These are phyloP conservation scores for Chaetoderma sp. DNA, from an alignment of 2,888 invertebrate species.

Conservation along the genomic window DNA sequence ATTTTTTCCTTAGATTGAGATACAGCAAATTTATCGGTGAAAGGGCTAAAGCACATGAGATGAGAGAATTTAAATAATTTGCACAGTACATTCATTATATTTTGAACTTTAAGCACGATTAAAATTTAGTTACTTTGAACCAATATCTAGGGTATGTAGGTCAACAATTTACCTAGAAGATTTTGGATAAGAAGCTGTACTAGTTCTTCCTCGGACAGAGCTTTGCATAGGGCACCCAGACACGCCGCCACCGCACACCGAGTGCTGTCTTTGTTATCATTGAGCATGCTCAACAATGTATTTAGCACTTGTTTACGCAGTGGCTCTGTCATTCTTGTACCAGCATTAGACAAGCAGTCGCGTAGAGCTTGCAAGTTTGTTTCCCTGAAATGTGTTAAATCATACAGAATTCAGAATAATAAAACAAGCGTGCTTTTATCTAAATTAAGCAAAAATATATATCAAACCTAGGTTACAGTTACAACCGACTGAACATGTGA, in stretches of 20 bases:
- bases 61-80: too few species aligned
- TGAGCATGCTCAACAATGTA: conserved; percentile 72
- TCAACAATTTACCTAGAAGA: conserved; percentile 78
- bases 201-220: conserved; percentile 80
- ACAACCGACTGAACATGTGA: too few species aligned
- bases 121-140: background rate
- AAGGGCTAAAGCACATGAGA: too few species aligned
- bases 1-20: too few species aligned
- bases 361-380: conserved; percentile 93
- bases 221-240: conserved; percentile 84
- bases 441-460: too few species aligned
- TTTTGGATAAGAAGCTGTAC: conserved; percentile 81
- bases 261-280: conserved; percentile 80
- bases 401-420: background rate
- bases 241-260: conserved; percentile 89
- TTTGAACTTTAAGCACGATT: background rate
- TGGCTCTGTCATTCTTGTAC: conserved; percentile 88
- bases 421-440: background rate
- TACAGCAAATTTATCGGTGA: too few species aligned
- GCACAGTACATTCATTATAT: too few species aligned
- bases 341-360: conserved; percentile 85
- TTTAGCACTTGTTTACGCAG: conserved; percentile 79
- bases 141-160: too few species aligned
- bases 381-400: conserved; percentile 79
- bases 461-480: too few species aligned